Evolutionary conservation across 2,888 invertebrate species (phyloP).

Genomic region (Dryadula phaetusa): DNA sequence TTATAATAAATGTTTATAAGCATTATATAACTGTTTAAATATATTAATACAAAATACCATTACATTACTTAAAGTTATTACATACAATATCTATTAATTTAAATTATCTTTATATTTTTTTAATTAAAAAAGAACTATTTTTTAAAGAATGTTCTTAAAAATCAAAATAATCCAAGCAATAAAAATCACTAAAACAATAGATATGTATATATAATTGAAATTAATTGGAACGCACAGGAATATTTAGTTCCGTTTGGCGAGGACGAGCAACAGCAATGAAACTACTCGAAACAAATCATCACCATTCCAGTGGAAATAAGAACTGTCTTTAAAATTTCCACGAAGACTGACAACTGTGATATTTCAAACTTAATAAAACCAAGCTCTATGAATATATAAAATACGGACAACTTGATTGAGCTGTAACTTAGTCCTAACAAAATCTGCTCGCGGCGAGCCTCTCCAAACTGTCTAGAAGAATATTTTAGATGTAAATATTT

Average conservation of each 20-base stretch:
- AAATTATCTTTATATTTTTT: too few relatives aligned
- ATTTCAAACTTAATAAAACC: conserved; percentile 25
- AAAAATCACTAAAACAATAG: neutral
- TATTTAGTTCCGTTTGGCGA: conserved; percentile 8
- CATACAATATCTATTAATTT: too few relatives aligned
- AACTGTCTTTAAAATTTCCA: conserved; percentile 13
- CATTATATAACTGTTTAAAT: too few relatives aligned
- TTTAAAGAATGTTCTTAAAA: neutral
- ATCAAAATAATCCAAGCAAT: neutral
- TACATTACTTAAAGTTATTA: too few relatives aligned
- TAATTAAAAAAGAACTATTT: neutral
- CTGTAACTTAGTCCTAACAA: conserved; percentile 20
- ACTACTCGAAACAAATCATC: conserved; percentile 25
- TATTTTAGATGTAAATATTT: conserved; percentile 36
- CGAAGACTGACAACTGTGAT: conserved; percentile 11
- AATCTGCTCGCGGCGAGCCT: conserved; percentile 28
- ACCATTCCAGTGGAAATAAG: conserved; percentile 20
- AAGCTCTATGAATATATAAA: conserved; percentile 35
- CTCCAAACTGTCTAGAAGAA: conserved; percentile 27
- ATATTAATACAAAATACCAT: too few relatives aligned
- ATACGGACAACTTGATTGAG: conserved; percentile 22
- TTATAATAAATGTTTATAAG: too few relatives aligned
- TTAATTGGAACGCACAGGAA: conserved; percentile 12
- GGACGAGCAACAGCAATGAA: conserved; percentile 3
- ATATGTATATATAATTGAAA: neutral